Percentiles rank a stretch among this genome's conserved stretches.
Evolutionary conservation across 2,888 invertebrate genomes (phyloP).

Genomic region (Geophilus truncorum): DNA sequence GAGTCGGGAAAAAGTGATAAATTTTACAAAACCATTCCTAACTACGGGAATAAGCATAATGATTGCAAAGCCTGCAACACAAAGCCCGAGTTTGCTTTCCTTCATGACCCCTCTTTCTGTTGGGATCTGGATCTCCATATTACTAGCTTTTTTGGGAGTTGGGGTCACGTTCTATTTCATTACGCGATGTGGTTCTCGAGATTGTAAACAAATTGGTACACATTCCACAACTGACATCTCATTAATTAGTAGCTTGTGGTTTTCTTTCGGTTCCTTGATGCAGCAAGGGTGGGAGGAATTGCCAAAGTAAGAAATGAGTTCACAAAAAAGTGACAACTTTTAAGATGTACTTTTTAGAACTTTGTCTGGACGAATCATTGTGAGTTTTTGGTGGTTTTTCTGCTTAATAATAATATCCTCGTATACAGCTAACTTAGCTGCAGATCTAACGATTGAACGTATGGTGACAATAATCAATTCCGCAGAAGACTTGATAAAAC

Average conservation of each 20-base stretch:
- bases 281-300: conserved; percentile 97
- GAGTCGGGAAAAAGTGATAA: conserved; percentile 89
- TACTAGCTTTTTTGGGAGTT: conserved; percentile 88
- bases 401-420: conserved; percentile 95
- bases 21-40: conserved; percentile 98
- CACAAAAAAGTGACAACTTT: background rate
- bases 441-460: conserved; percentile 93
- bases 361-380: conserved; percentile 89
- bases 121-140: conserved; percentile 89
- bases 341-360: conserved; percentile 56
- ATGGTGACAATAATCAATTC: conserved; percentile 94
- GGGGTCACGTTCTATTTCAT: conserved; percentile 96
- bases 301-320: conserved; percentile 63
- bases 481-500: conserved; percentile 81
- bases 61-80: conserved; percentile 85
- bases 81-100: conserved; percentile 91
- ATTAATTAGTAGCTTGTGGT: conserved; percentile 95
- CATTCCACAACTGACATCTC: conserved; percentile 79
- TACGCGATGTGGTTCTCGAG: conserved; percentile 93
- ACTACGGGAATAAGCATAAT: conserved; percentile 91
- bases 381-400: conserved; percentile 99
- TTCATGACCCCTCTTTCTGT: conserved; percentile 95
- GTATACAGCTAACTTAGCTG: conserved; percentile 97
- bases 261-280: conserved; percentile 95
- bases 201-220: conserved; percentile 67